phyloP scores from a whole-genome alignment of 1,140 invertebrate species.

The Ceratina japonica region DNA sequence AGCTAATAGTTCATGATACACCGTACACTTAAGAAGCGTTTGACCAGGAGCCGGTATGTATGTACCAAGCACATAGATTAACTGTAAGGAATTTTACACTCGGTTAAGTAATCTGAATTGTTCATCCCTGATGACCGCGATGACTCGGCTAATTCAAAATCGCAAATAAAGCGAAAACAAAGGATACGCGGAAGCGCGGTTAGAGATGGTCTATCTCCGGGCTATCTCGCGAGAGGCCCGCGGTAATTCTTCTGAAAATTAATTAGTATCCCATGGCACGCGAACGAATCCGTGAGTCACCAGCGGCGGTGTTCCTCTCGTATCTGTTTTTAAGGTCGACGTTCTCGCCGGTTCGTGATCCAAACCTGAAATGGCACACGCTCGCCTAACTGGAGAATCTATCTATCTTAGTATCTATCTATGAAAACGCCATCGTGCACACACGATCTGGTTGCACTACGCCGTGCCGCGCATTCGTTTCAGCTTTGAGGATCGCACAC shows the following conservation, averaged over 20 bases:
- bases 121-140: neutral
- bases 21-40: too few relatives aligned
- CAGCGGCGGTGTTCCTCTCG: neutral
- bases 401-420: slow-evolving; percentile 1
- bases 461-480: slow-evolving; percentile 27
- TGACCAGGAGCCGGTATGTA: too few relatives aligned
- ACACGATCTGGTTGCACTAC: slow-evolving; percentile 38
- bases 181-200: neutral
- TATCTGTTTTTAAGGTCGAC: slow-evolving; percentile 33
- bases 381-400: neutral
- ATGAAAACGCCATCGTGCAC: slow-evolving; percentile 4
- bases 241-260: slow-evolving; percentile 11
- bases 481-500: slow-evolving; percentile 36
- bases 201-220: neutral
- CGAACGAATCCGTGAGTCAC: slow-evolving; percentile 18
- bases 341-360: slow-evolving; percentile 21
- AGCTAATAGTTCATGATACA: too few relatives aligned
- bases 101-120: neutral
- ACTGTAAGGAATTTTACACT: neutral
- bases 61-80: neutral
- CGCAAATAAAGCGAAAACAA: neutral
- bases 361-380: slow-evolving; percentile 33
- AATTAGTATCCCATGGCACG: slow-evolving; percentile 15
- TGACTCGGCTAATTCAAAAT: neutral
- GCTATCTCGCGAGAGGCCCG: neutral